Evolutionary conservation across 2,888 invertebrate genomes (phyloP), one percentile per base, ranked within the genome.

Genomic region (Cataglyphis cursor): DNA sequence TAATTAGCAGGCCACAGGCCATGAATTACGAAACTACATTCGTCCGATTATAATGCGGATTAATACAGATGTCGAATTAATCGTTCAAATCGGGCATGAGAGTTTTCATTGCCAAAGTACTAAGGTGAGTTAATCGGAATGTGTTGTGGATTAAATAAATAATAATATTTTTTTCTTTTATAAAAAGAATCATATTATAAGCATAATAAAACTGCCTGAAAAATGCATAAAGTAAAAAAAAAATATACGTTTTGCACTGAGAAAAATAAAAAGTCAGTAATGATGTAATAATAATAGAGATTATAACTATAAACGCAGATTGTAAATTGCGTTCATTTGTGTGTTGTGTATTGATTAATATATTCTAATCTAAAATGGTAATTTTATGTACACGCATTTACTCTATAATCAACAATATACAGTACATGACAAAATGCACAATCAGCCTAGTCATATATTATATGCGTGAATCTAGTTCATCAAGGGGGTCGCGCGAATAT

Each of bases 21-120:
- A 82, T 73, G 66, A 87, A 83, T 87, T 81, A 81, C 78, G 83
- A 84, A 83, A 78, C 74, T 86, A 68, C 81, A 57, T 78, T 61
- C 75, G 6, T 57, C 51, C 65, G 75, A 65, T 72, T 59, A 54
- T 15, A 73, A 76, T 62, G 78, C 72, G 83, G 80, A 75, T 68
- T 75, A 85, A 84, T 82, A 80, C 81, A 84, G 87, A 85, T 74
- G 87, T 73, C 24, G 81, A 81, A 89, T 89, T 89, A 88, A 89
- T 89, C 88, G 80, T 86, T 88, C 82, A 82, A 82, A 82, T 84
- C 66, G 57, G 64, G 62, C 73, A 66, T 31, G 59, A 57, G 18
- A 61, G 44, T 31, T 44, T 80, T 70, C 54, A 44, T 61, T 62
- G 73, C 64, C 75, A n/a, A 44, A 82, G 35, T 28, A 62, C 51